Evolutionary conservation across 2,888 invertebrate species (phyloP).

Genomic region (Rhabditoides inermis): DNA sequence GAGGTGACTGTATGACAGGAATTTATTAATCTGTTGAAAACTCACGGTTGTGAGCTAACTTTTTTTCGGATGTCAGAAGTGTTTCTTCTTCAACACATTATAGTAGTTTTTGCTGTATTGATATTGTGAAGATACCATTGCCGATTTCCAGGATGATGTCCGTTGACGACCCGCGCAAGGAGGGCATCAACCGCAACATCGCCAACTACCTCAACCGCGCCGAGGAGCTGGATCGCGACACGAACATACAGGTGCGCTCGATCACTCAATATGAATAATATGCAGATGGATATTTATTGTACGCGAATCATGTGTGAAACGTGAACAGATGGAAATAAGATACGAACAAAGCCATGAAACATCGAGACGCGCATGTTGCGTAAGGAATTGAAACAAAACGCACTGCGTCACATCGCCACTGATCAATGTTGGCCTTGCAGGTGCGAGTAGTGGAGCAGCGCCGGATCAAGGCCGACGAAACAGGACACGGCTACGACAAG

Average conservation of each 20-base stretch:
- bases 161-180: no score
- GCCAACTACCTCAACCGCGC: no score
- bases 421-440: constrained; percentile 37
- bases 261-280: constrained; percentile 30
- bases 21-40: not conserved
- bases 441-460: constrained; percentile 61
- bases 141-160: no score
- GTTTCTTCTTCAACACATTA: not conserved
- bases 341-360: no score
- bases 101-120: constrained; percentile 8
- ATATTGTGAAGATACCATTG: no score
- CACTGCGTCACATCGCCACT: not conserved
- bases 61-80: no score
- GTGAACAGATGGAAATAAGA: constrained; percentile 73
- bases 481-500: constrained; percentile 70
- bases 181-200: no score
- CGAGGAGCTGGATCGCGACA: no score
- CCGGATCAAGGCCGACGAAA: constrained; percentile 67
- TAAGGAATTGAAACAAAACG: constrained; percentile 65
- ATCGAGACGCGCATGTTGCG: no score
- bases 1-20: not conserved
- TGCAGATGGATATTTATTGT: constrained; percentile 61
- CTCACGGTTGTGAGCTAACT: no score
- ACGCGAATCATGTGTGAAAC: constrained; percentile 66
- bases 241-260: no score